phyloP scores from a whole-genome alignment of 2,113 vertebrate species.

The Dryoscopus gambensis region DNA sequence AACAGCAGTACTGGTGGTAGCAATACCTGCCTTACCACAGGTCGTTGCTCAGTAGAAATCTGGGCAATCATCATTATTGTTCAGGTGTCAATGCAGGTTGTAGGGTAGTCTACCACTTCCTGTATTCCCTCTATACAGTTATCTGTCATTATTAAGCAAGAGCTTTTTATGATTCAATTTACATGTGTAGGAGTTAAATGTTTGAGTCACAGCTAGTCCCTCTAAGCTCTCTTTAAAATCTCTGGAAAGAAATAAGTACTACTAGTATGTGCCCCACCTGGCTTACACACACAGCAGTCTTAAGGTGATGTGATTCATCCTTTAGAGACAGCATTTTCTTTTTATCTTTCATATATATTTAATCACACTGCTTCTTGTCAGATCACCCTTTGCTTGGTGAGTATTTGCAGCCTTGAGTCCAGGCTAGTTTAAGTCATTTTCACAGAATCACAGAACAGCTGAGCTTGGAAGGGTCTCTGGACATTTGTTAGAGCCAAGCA shows the following conservation, averaged over 20 bases:
- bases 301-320: background rate
- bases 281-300: background rate
- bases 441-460: background rate
- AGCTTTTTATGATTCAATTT: background rate
- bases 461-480: background rate
- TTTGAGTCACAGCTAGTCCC: background rate
- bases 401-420: background rate
- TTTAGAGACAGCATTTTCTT: background rate
- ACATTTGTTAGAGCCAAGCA: background rate
- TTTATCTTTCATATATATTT: background rate
- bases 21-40: background rate
- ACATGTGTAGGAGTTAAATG: background rate
- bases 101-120: background rate
- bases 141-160: background rate
- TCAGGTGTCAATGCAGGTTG: fast-evolving
- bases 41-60: background rate
- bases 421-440: background rate
- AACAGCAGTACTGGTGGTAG: background rate
- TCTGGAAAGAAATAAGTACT: background rate
- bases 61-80: background rate
- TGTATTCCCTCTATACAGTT: background rate
- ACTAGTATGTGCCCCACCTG: background rate
- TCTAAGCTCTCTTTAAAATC: background rate
- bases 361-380: background rate
- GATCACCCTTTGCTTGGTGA: background rate